Evolutionary conservation across 2,888 invertebrate genomes (phyloP).

Genomic region (Dicyrtoma fusca): DNA sequence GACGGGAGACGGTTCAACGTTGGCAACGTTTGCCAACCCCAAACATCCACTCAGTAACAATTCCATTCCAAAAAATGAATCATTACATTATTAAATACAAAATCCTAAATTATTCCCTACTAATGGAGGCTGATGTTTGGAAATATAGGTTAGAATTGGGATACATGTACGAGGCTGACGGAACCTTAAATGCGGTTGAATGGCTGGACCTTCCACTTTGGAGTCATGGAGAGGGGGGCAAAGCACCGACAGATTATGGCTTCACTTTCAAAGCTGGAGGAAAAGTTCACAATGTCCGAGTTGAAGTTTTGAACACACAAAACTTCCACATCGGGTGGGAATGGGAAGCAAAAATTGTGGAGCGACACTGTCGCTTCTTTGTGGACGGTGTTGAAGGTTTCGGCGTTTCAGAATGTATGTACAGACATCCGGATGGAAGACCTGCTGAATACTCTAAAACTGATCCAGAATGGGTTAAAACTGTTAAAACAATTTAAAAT

Average conservation of each 20-base stretch:
- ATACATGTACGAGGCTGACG: slow-evolving; percentile 65
- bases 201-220: slow-evolving; percentile 65
- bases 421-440: slow-evolving; percentile 66
- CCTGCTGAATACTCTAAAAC: slow-evolving; percentile 60
- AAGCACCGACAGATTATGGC: slow-evolving; percentile 67
- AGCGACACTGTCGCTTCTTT: slow-evolving; percentile 65
- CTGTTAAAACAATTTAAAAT: slow-evolving; percentile 46
- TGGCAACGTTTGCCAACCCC: slow-evolving; percentile 77
- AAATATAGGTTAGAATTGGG: slow-evolving; percentile 68
- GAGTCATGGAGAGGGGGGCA: slow-evolving; percentile 67
- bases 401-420: slow-evolving; percentile 69
- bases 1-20: slow-evolving; percentile 72
- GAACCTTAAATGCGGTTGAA: slow-evolving; percentile 65
- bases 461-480: slow-evolving; percentile 57
- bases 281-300: slow-evolving; percentile 63
- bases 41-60: slow-evolving; percentile 67
- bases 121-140: background rate
- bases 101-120: too few relatives aligned
- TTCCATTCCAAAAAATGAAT: too few relatives aligned
- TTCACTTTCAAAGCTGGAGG: slow-evolving; percentile 67
- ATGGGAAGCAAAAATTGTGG: slow-evolving; percentile 66
- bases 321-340: slow-evolving; percentile 67
- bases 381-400: slow-evolving; percentile 69
- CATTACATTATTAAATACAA: too few relatives aligned
- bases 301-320: slow-evolving; percentile 64